phyloP scores from a whole-genome alignment of 1,140 invertebrate genomes.

The Macrostomum lignano region DNA sequence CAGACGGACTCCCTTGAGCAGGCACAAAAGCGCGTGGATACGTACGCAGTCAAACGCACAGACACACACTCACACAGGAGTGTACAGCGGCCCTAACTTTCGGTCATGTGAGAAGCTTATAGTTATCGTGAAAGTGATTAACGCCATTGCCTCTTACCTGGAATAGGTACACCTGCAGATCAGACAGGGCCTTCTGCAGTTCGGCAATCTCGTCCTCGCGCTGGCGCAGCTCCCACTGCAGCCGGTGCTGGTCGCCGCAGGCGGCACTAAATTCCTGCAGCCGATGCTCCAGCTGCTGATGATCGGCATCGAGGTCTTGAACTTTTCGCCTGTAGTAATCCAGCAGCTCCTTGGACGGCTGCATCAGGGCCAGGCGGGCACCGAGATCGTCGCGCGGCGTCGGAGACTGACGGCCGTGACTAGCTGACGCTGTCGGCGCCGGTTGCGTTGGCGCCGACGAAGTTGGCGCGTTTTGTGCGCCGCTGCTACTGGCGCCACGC shows the following conservation, averaged over 20 bases:
- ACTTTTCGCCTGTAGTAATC: slow-evolving; percentile 4
- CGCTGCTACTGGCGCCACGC: too few relatives aligned
- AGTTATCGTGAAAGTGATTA: neutral
- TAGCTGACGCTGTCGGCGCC: too few relatives aligned
- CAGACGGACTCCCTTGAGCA: too few relatives aligned
- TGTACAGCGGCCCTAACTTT: too few relatives aligned
- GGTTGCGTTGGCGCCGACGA: too few relatives aligned
- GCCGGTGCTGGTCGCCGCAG: slow-evolving; percentile 6
- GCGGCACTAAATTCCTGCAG: slow-evolving; percentile 3
- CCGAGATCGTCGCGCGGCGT: too few relatives aligned
- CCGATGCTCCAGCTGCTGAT: neutral
- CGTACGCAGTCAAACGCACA: too few relatives aligned
- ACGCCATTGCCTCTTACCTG: slow-evolving; percentile 3
- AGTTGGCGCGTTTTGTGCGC: too few relatives aligned
- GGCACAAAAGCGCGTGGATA: too few relatives aligned
- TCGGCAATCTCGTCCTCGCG: slow-evolving; percentile 26
- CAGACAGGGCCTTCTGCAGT: slow-evolving; percentile 27
- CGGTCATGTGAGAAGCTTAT: slow-evolving; percentile 1
- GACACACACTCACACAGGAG: too few relatives aligned
- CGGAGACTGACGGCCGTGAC: too few relatives aligned
- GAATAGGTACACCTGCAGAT: slow-evolving; percentile 27
- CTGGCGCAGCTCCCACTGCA: slow-evolving; percentile 13
- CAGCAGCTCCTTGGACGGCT: slow-evolving; percentile 4
- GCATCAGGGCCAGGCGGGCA: too few relatives aligned
- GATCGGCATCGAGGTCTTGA: neutral